A percentile compares a stretch with the other conserved stretches of the same genome.
phyloP scores from a whole-genome alignment of 2,797 vertebrate genomes.

The Picus viridis region DNA sequence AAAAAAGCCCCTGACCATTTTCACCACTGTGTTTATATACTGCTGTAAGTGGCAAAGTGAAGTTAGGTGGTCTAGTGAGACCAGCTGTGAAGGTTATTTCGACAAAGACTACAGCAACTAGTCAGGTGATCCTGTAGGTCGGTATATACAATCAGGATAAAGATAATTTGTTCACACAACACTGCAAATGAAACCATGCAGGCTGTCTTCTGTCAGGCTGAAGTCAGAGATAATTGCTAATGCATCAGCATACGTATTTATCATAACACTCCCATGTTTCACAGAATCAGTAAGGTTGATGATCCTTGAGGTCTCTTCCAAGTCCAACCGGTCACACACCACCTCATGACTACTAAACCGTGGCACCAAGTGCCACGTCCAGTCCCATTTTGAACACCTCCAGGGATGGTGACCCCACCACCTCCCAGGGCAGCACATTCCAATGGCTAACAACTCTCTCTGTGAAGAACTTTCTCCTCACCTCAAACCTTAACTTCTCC shows the following conservation, averaged over 20 bases:
- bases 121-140: not conserved
- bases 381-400: too few relatives aligned
- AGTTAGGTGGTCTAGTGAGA: not conserved
- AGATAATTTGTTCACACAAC: conserved; percentile 9
- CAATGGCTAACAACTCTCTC: too few relatives aligned
- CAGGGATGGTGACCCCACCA: too few relatives aligned
- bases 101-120: not conserved
- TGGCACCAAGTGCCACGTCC: too few relatives aligned
- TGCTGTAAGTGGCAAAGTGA: not conserved
- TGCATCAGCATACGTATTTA: not conserved
- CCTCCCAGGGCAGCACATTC: too few relatives aligned
- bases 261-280: not conserved
- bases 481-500: too few relatives aligned
- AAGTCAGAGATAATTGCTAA: conserved; percentile 9
- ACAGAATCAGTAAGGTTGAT: too few relatives aligned
- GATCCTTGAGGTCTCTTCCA: too few relatives aligned
- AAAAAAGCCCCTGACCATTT: not conserved
- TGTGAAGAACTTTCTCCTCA: too few relatives aligned
- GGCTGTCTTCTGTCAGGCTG: not conserved
- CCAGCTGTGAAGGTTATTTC: not conserved
- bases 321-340: too few relatives aligned
- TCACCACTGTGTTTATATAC: not conserved
- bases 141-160: not conserved
- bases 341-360: too few relatives aligned
- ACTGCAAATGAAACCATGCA: not conserved